Percentiles rank a stretch among this genome's conserved stretches.
Evolutionary conservation across 2,888 invertebrate genomes (phyloP).

Genomic region (Hylaea fasciaria): DNA sequence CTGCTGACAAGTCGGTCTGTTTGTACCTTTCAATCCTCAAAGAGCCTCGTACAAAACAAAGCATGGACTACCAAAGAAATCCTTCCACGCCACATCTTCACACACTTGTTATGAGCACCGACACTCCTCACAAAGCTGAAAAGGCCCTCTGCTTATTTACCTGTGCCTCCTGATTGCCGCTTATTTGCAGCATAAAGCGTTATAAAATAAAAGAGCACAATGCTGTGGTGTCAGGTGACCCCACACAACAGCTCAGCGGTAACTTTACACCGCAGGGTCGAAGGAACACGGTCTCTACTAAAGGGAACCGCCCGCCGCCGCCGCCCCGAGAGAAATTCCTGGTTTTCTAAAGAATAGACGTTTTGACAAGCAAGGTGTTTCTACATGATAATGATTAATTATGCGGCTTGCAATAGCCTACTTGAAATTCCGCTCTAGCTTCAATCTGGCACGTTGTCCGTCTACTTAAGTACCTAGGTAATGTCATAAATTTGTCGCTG

Average conservation of each 20-base stretch:
- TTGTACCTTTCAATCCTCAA: too few species aligned
- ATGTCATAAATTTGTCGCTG: too few species aligned
- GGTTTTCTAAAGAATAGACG: slow-evolving; percentile 3
- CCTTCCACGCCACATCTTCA: slow-evolving; percentile 9
- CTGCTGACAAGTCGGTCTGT: too few species aligned
- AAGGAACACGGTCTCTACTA: slow-evolving; percentile 37
- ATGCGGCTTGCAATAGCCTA: too few species aligned
- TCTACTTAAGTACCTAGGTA: too few species aligned
- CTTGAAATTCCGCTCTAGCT: too few species aligned
- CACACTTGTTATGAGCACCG: slow-evolving; percentile 36
- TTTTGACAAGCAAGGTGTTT: slow-evolving; percentile 26
- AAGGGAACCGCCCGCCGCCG: slow-evolving; percentile 20
- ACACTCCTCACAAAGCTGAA: slow-evolving; percentile 42
- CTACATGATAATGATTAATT: slow-evolving; percentile 5
- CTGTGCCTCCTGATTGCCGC: slow-evolving; percentile 41
- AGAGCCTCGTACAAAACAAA: too few species aligned
- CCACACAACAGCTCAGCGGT: slow-evolving; percentile 26
- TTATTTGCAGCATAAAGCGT: slow-evolving; percentile 40
- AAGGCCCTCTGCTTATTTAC: slow-evolving; percentile 37
- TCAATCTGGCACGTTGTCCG: too few species aligned
- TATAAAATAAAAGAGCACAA: slow-evolving; percentile 40
- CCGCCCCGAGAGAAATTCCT: slow-evolving; percentile 30
- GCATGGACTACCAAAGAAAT: too few species aligned
- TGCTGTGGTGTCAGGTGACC: slow-evolving; percentile 42
- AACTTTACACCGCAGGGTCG: slow-evolving; percentile 35